Percentiles rank a stretch among this genome's conserved stretches.
phyloP scores from a whole-genome alignment of 2,113 vertebrate species.

The Erpornis zantholeuca region DNA sequence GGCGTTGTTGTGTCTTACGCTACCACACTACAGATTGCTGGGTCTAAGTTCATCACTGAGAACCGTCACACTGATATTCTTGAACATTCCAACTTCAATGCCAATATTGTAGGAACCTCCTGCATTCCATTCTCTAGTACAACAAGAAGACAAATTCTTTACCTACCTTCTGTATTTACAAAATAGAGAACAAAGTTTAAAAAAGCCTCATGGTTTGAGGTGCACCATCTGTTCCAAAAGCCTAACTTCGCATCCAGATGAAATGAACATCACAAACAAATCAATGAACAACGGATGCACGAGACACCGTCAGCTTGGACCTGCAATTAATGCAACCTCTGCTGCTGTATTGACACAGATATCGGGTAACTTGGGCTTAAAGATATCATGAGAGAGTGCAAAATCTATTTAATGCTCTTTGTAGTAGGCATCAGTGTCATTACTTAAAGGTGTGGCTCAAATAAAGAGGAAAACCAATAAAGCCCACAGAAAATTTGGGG shows the following conservation, averaged over 20 bases:
- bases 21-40: not conserved
- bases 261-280: too few relatives aligned
- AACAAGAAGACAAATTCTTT: not conserved
- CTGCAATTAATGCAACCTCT: not conserved
- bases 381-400: not conserved
- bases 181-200: too few relatives aligned
- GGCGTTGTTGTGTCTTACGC: too few relatives aligned
- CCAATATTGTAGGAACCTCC: not conserved
- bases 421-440: not conserved
- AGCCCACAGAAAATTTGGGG: not conserved
- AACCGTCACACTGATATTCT: not conserved
- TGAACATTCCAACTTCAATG: not conserved
- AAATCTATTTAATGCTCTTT: not conserved
- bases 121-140: not conserved
- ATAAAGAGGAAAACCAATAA: not conserved
- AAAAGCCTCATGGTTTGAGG: too few relatives aligned
- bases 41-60: not conserved
- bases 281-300: too few relatives aligned
- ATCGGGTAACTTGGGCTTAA: not conserved
- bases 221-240: too few relatives aligned
- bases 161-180: too few relatives aligned
- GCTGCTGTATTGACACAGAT: not conserved
- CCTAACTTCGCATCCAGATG: too few relatives aligned
- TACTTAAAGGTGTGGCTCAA: not conserved
- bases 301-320: too few relatives aligned